phyloP scores from a whole-genome alignment of 1,140 invertebrate species.

The Drosophila persimilis region DNA sequence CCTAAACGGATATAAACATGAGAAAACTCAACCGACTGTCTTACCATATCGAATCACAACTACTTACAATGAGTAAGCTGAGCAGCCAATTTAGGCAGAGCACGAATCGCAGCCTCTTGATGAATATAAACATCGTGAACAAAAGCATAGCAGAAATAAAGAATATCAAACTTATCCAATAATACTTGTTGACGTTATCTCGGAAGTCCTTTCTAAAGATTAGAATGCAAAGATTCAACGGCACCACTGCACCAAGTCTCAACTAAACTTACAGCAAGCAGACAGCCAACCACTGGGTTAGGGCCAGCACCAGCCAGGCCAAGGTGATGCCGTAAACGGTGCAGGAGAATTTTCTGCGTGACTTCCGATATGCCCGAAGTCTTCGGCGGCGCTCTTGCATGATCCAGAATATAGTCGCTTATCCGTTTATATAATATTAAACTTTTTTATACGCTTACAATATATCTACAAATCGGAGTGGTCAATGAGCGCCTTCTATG shows the following conservation, averaged over 20 bases:
- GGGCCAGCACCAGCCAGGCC: slow-evolving; percentile 43
- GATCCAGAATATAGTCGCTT: too few relatives aligned
- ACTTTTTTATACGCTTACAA: too few relatives aligned
- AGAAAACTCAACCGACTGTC: too few relatives aligned
- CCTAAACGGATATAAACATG: slow-evolving; percentile 11
- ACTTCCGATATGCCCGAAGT: slow-evolving; percentile 34
- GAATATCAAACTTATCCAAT: slow-evolving; percentile 52
- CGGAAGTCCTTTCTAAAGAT: neutral
- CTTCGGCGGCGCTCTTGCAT: slow-evolving; percentile 50
- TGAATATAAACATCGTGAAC: slow-evolving; percentile 50
- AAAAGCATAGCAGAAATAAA: slow-evolving; percentile 41
- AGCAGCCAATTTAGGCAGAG: slow-evolving; percentile 44
- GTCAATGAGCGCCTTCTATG: too few relatives aligned
- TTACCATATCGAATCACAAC: too few relatives aligned
- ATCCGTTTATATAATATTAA: too few relatives aligned
- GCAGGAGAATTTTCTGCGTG: slow-evolving; percentile 53
- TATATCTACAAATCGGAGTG: too few relatives aligned
- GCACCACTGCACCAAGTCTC: too few relatives aligned
- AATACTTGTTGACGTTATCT: neutral
- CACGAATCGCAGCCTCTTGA: slow-evolving; percentile 51
- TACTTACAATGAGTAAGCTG: slow-evolving; percentile 56
- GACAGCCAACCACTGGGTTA: slow-evolving; percentile 51
- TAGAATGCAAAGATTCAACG: too few relatives aligned
- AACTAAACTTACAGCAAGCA: slow-evolving; percentile 36
- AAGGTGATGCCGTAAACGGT: slow-evolving; percentile 47